These are phyloP conservation scores for Mimas tiliae DNA, from an alignment of 2,888 invertebrate species.

Conservation along the genomic window DNA sequence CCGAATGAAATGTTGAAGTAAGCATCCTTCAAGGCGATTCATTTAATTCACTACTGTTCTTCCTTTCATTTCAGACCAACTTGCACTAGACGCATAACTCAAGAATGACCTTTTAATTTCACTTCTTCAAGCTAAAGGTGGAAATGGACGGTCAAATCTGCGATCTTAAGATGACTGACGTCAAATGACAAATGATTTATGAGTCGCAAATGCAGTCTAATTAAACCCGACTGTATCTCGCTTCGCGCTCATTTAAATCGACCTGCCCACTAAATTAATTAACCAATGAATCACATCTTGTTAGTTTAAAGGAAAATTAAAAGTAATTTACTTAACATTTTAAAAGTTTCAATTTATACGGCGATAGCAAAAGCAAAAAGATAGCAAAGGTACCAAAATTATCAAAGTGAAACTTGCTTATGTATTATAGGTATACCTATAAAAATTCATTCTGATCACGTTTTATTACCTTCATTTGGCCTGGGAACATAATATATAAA, in stretches of 20 bases:
- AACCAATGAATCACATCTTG: conserved; percentile 22
- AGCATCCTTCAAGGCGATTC: background rate
- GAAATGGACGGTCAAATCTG: conserved; percentile 43
- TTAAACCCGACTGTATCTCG: conserved; percentile 69
- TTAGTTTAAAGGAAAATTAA: conserved; percentile 15
- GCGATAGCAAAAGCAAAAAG: too few relatives aligned
- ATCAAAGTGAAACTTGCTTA: too few relatives aligned
- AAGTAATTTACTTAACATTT: conserved; percentile 3
- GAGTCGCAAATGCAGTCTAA: conserved; percentile 60
- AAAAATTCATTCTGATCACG: too few relatives aligned
- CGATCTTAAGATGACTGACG: conserved; percentile 45
- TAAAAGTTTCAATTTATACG: background rate
- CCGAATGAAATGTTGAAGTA: background rate
- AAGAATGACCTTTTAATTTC: conserved; percentile 32
- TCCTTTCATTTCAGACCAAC: conserved; percentile 1
- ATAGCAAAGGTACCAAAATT: too few relatives aligned
- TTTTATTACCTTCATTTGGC: too few relatives aligned
- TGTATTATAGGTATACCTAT: too few relatives aligned
- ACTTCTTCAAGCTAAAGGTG: conserved; percentile 35
- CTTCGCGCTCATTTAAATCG: conserved; percentile 67
- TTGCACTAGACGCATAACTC: background rate
- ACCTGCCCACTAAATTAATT: conserved; percentile 27
- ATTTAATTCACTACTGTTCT: background rate
- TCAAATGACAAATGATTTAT: conserved; percentile 67
- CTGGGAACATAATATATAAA: background rate